Percentiles rank a stretch among this genome's conserved stretches.
Conservation (phyloP, 2,113 vertebrate genomes). For the Trichechus manatus region DNA sequence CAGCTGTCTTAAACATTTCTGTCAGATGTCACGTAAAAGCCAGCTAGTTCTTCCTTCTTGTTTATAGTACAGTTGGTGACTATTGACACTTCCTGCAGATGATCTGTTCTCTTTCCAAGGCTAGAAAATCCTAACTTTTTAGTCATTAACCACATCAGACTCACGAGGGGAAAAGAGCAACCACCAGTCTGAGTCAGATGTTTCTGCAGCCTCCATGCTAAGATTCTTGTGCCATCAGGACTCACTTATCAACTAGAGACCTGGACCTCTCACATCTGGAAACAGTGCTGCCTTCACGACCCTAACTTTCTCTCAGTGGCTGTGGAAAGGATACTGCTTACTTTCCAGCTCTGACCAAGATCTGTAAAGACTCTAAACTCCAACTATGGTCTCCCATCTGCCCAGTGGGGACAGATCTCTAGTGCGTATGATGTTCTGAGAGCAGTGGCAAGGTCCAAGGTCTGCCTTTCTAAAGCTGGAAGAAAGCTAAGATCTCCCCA, state of each 20-base stretch:
- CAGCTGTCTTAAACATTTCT: neutral
- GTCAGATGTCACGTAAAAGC: conserved; percentile 13
- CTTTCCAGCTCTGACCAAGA: neutral
- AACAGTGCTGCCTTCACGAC: neutral
- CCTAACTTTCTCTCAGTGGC: neutral
- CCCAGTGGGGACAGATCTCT: neutral
- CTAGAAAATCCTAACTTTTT: conserved; percentile 47
- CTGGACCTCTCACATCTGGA: neutral
- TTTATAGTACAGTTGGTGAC: neutral
- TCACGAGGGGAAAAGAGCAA: neutral
- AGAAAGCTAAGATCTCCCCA: neutral
- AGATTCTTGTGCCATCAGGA: neutral
- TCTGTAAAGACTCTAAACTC: neutral
- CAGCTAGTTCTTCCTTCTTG: neutral
- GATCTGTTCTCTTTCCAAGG: neutral
- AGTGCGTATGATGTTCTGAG: neutral
- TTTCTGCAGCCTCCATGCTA: neutral
- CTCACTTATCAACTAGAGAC: neutral
- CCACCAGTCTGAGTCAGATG: neutral
- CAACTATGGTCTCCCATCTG: neutral
- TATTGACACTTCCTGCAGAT: neutral
- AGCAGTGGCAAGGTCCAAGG: neutral
- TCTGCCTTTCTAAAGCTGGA: neutral
- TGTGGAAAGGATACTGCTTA: neutral
- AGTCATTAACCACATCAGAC: neutral